Base-by-base conservation (phyloP, 2,797 vertebrate species). In the Chrysocyon brachyurus region DNA sequence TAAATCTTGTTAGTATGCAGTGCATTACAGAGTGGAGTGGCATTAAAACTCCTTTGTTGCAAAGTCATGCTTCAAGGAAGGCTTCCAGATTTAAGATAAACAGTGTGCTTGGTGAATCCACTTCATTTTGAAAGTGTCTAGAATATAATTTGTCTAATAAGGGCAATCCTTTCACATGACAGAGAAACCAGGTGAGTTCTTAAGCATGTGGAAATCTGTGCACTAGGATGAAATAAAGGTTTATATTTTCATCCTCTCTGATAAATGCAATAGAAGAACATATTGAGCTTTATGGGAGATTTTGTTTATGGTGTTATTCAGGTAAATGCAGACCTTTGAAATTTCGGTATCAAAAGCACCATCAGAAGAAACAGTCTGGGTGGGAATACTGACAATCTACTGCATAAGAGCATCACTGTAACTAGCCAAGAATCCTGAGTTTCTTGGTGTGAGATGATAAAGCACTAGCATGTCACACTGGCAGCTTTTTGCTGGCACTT, bases 1-100 rank as follows among this genome's bases (percentile, higher is more conserved):
- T 77, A 93, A 94, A 90, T 87, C 90, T 90, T 68, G 26, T 33
- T 63, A 94, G 36, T 1, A 68, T 89, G 97, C 94, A 92, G 96
- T n/a, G 63, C 49, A 33, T 85, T 92, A 26, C 11, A 93, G 94
- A 97, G n/a, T 4, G 22, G 57, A 91, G 94, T 94, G 73, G 61
- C 68, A 10, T 72, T 93, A 92, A n/a, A 75, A 85, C 93, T 83
- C 82, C 64, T 93, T 28, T 3, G 78, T 68, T 91, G 57, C 96
- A 72, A 86, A 87, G 96, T 94, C 96, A 92, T 61, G 68, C 64
- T 96, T 86, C 85, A 81, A 56, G 82, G 24, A 31, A 57, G 21
- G 46, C 84, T 81, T 97, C 87, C 31, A 0, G 52, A 5, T 0
- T 4, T 8, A 36, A 97, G 97, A 95, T 19, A 66, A 98, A 64